Evolutionary conservation across 2,888 invertebrate species (phyloP), one percentile per base, ranked within the genome.

Genomic region (Lydus trimaculatus): DNA sequence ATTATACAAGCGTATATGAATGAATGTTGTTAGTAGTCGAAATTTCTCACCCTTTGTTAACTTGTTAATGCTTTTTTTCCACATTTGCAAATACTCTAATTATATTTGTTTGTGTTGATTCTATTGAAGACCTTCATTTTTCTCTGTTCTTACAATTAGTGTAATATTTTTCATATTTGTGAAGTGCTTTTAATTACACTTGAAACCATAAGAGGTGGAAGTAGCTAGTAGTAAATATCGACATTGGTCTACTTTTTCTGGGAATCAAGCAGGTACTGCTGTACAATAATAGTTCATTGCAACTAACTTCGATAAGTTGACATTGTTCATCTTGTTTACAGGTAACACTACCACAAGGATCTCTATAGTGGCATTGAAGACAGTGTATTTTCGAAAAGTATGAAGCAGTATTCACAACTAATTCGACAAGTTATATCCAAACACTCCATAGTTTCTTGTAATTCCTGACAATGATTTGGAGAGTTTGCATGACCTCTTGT

Each of bases 251-350:
- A 90, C 86, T 78, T 92, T 92, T 66, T 90, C 89, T 0, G 92
- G 91, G 23, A 92, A 83, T 85, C 94, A 94, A 15, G 92, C 92
- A 13, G 95, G 95, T 1, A 95, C 93, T 0, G 95, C 93, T 0
- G 95, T 94, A 79, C 95, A 95, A 77, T 94, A 94, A 65, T 94
- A 93, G 31, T 92, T 92, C 76, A n/a, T 93, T 93, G 76, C 95
- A 95, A 20, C 94, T 94, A 0, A 95, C 94, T 75, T 95, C 94
- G 0, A 95, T 94, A 78, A 94, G 90, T 59, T 93, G 91, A 75
- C 95, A 94, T 63, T 92, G 89, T 72, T 93, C 90, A 61, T 90
- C 91, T 0, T 88, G 87, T 0, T 89, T 87, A 72, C 94, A 94
- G 0, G 85, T 82, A 0, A 93, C 89, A 0, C 89, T 89, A 61